Conservation (phyloP, 2,797 vertebrate species). For the Enteromius treurensis region DNA sequence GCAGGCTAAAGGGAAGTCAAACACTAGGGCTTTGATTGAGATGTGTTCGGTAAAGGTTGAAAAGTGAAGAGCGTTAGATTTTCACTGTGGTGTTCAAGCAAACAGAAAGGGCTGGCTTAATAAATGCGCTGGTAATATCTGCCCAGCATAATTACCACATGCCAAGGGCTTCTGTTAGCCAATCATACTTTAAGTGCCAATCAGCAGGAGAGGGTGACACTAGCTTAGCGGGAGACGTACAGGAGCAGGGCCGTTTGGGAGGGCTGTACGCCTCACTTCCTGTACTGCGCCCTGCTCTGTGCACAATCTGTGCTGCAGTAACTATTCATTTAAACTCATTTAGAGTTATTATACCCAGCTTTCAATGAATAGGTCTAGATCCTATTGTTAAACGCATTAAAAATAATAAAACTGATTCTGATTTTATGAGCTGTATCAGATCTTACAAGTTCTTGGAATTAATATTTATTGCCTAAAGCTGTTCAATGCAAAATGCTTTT, state of each 20-base stretch:
- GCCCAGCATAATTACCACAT: constrained; percentile 74
- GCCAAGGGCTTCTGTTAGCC: constrained; percentile 60
- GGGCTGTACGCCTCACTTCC: constrained; percentile 40
- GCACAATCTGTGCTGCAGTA: constrained; percentile 31
- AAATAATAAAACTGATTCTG: constrained; percentile 10
- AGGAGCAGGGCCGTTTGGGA: background rate
- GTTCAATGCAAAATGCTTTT: background rate
- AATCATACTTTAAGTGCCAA: constrained; percentile 57
- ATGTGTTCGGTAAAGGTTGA: constrained; percentile 41
- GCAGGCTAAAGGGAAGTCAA: constrained; percentile 32
- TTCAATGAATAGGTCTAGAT: background rate
- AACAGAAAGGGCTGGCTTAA: constrained; percentile 51
- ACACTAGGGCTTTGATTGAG: constrained; percentile 37
- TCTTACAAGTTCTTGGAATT: constrained; percentile 28
- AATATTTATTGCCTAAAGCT: constrained; percentile 22
- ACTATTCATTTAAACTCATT: constrained; percentile 11
- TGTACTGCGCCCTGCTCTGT: constrained; percentile 18
- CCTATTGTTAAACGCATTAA: background rate
- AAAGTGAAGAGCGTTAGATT: constrained; percentile 12
- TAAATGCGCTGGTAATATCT: constrained; percentile 70
- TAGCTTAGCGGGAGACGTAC: constrained; percentile 9
- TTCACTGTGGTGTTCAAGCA: constrained; percentile 39
- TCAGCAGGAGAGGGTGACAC: constrained; percentile 39
- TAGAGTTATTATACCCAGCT: constrained; percentile 19
- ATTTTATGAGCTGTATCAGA: constrained; percentile 6